Evolutionary conservation across 2,888 invertebrate species (phyloP).

Genomic region (Theretra japonica): DNA sequence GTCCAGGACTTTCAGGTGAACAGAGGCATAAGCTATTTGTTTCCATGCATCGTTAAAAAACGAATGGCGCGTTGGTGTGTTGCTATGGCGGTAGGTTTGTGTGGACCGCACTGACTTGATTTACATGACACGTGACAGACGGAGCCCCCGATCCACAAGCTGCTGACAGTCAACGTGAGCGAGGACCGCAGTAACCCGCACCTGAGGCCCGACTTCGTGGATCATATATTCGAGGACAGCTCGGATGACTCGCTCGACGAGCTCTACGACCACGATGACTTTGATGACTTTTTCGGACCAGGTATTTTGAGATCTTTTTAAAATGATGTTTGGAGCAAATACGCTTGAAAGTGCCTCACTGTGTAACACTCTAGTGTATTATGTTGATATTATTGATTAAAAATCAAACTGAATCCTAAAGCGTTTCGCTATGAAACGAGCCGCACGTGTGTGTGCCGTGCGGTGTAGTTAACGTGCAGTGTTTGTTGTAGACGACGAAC

Average conservation of each 20-base stretch:
- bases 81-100: background rate
- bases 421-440: too few species aligned
- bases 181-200: slow-evolving; percentile 71
- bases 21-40: background rate
- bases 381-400: background rate
- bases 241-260: slow-evolving; percentile 71
- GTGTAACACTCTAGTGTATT: slow-evolving; percentile 4
- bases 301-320: slow-evolving; percentile 46
- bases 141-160: slow-evolving; percentile 57
- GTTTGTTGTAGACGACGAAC: slow-evolving; percentile 59
- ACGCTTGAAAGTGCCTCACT: background rate
- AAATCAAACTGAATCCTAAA: background rate
- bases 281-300: slow-evolving; percentile 60
- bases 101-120: background rate
- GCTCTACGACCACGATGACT: slow-evolving; percentile 63
- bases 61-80: background rate
- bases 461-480: background rate
- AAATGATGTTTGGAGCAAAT: slow-evolving; percentile 1
- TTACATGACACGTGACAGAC: slow-evolving; percentile 36
- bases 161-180: slow-evolving; percentile 57
- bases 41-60: background rate
- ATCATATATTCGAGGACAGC: slow-evolving; percentile 63
- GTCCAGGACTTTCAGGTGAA: background rate
- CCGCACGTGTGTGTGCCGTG: background rate
- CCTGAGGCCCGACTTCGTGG: slow-evolving; percentile 71